These are phyloP conservation scores for Etia nguti DNA, from an alignment of 2,113 vertebrate genomes.

Conservation along the genomic window DNA sequence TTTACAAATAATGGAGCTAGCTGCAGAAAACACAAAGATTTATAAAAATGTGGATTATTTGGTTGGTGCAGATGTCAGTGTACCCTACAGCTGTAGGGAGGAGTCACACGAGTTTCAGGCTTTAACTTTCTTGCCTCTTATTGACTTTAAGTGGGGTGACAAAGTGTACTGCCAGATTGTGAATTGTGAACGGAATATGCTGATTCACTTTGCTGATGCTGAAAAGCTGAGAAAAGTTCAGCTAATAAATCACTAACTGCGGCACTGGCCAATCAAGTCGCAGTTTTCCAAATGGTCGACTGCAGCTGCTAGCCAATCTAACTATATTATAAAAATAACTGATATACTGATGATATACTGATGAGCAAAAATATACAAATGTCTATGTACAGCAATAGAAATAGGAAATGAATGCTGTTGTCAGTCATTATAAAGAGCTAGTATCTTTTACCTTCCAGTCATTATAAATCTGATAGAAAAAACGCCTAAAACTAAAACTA, in stretches of 20 bases:
- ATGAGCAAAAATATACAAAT: slow-evolving; percentile 45
- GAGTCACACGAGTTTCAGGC: neutral
- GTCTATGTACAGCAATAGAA: slow-evolving; percentile 47
- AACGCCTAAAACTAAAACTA: neutral
- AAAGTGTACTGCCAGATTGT: neutral
- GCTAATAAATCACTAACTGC: neutral
- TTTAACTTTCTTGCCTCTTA: neutral
- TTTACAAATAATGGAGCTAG: neutral
- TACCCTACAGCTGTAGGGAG: neutral
- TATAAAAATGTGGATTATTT: neutral
- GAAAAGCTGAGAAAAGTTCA: neutral
- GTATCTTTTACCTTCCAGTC: neutral
- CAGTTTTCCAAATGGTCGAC: neutral
- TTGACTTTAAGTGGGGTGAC: neutral
- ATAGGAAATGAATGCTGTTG: neutral
- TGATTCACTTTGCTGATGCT: neutral
- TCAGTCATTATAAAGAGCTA: slow-evolving; percentile 11
- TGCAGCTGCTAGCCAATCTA: neutral
- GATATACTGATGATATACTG: neutral
- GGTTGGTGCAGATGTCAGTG: neutral
- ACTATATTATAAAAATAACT: neutral
- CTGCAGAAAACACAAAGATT: neutral
- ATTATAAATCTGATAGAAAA: slow-evolving; percentile 30
- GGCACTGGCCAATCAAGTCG: neutral
- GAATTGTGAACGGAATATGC: neutral